These are phyloP conservation scores for Campylomormyrus tamandua DNA, from an alignment of 2,113 vertebrate species.

Conservation along the genomic window DNA sequence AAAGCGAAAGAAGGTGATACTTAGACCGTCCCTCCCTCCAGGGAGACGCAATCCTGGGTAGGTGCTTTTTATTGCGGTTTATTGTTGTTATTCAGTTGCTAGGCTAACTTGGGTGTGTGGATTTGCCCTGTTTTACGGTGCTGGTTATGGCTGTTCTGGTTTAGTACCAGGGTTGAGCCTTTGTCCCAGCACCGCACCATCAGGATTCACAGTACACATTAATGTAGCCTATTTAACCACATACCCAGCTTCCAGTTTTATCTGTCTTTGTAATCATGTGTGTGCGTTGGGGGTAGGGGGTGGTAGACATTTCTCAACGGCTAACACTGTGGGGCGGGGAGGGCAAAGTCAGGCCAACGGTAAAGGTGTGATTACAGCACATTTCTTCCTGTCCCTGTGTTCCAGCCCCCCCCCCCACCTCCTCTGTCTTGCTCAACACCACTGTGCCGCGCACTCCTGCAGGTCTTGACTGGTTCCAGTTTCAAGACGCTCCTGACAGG, in stretches of 20 bases:
- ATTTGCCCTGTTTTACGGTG: not conserved
- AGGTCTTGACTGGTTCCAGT: not conserved
- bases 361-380: slow-evolving; percentile 2
- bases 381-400: not conserved
- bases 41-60: not conserved
- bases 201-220: not conserved
- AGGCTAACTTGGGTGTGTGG: not conserved
- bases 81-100: not conserved
- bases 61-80: not conserved
- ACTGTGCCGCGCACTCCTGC: not conserved
- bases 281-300: not conserved
- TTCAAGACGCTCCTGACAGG: not conserved
- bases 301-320: not conserved
- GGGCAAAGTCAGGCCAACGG: not conserved
- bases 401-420: not conserved
- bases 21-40: not conserved
- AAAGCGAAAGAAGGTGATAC: slow-evolving; percentile 1
- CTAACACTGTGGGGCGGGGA: not conserved
- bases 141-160: not conserved
- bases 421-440: not conserved
- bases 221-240: not conserved
- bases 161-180: not conserved
- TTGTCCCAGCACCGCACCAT: not conserved
- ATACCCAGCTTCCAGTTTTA: not conserved
- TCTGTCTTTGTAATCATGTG: not conserved